These are phyloP conservation scores for Seladonia tumulorum DNA, from an alignment of 2,888 invertebrate species.

Conservation along the genomic window DNA sequence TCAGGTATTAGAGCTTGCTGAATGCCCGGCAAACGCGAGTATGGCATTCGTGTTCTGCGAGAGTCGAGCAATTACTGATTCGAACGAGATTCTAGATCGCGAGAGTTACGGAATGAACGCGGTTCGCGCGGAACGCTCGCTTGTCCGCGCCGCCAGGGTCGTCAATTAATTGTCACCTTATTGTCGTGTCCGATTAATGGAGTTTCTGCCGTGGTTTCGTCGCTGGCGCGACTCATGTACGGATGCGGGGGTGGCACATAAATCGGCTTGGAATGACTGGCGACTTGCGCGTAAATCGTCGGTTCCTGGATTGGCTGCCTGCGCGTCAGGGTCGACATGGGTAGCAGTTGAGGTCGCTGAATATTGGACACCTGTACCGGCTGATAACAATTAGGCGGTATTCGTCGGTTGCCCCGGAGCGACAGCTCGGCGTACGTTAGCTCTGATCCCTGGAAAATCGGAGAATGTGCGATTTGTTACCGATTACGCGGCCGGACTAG, in stretches of 20 bases:
- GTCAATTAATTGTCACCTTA: conserved; percentile 74
- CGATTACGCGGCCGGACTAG: conserved; percentile 11
- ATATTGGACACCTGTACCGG: conserved; percentile 78
- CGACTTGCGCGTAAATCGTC: conserved; percentile 81
- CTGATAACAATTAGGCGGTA: conserved; percentile 82
- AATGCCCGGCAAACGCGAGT: background rate
- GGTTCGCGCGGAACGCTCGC: background rate
- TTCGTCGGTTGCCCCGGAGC: conserved; percentile 78
- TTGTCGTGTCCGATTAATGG: conserved; percentile 82
- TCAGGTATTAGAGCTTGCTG: background rate
- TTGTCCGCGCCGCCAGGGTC: background rate
- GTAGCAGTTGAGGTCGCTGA: conserved; percentile 80
- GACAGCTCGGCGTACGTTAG: conserved; percentile 81
- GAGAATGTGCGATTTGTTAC: conserved; percentile 22
- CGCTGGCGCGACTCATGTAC: conserved; percentile 76
- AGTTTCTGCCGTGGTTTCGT: conserved; percentile 82
- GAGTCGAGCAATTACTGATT: background rate
- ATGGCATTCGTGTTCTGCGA: background rate
- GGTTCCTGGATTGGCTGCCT: conserved; percentile 79
- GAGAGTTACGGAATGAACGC: background rate
- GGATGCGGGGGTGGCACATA: conserved; percentile 82
- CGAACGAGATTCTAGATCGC: conserved; percentile 5
- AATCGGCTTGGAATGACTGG: conserved; percentile 80
- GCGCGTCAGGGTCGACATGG: conserved; percentile 81
- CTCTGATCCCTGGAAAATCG: conserved; percentile 75